These are phyloP conservation scores for Xiphydria camelus DNA, from an alignment of 2,888 invertebrate genomes.

Conservation along the genomic window DNA sequence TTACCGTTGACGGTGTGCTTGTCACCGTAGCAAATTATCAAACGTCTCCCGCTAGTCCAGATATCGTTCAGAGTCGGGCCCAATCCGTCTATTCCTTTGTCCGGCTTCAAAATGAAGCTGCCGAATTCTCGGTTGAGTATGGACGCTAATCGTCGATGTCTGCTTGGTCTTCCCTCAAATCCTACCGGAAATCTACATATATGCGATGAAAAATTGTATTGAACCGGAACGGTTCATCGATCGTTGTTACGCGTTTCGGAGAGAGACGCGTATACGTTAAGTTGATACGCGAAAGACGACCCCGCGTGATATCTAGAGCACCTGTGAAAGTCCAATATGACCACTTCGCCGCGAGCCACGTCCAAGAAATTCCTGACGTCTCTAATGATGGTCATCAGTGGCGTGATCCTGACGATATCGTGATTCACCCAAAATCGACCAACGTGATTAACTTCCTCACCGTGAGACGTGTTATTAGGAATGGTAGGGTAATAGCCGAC, in stretches of 20 bases:
- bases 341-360: slow-evolving; percentile 69
- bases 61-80: slow-evolving; percentile 65
- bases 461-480: slow-evolving; percentile 32
- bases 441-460: slow-evolving; percentile 27
- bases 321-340: slow-evolving; percentile 79
- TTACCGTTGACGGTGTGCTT: slow-evolving; percentile 59
- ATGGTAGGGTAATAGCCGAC: slow-evolving; percentile 68
- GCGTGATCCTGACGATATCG: slow-evolving; percentile 71
- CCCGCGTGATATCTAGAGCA: no score
- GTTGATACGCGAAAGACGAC: neutral
- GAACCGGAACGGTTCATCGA: no score
- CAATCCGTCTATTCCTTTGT: slow-evolving; percentile 52
- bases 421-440: slow-evolving; percentile 75
- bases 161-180: slow-evolving; percentile 60
- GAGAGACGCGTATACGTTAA: neutral
- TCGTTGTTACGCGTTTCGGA: neutral
- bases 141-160: slow-evolving; percentile 63
- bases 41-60: slow-evolving; percentile 61
- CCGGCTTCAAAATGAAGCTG: slow-evolving; percentile 60
- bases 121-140: slow-evolving; percentile 64
- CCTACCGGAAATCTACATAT: slow-evolving; percentile 69
- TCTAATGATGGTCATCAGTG: slow-evolving; percentile 67
- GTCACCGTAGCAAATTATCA: slow-evolving; percentile 66
- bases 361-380: slow-evolving; percentile 73
- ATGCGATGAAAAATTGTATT: neutral